Conservation (phyloP, 2,113 vertebrate genomes). For the Lamprologus sp. region DNA sequence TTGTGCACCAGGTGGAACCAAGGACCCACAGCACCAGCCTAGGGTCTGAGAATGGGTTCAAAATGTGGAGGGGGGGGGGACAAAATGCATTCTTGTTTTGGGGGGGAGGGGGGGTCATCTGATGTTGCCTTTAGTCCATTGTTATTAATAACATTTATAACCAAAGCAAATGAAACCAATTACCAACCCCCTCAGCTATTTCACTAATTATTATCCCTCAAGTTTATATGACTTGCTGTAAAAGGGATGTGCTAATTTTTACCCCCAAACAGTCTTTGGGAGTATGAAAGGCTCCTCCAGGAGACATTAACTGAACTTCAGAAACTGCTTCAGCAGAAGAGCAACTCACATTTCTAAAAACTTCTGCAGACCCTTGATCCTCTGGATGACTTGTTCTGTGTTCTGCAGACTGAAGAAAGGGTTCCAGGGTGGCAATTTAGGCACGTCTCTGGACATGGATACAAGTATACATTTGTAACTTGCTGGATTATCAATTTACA, state of each 20-base stretch:
- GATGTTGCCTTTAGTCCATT: neutral
- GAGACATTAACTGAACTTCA: neutral
- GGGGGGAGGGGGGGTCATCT: neutral
- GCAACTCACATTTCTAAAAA: slow-evolving; percentile 86
- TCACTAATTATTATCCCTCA: neutral
- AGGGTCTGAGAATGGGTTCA: neutral
- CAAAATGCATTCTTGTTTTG: neutral
- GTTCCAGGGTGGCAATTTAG: slow-evolving; percentile 85
- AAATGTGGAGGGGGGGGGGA: neutral
- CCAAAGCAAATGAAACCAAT: neutral
- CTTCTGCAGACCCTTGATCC: slow-evolving; percentile 82
- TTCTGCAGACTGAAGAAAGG: slow-evolving; percentile 88
- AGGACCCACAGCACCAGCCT: neutral
- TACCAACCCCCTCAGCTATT: neutral
- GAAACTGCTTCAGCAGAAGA: neutral
- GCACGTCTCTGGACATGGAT: slow-evolving; percentile 68
- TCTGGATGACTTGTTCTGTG: slow-evolving; percentile 76
- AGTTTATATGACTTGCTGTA: neutral
- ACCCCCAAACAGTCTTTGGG: neutral
- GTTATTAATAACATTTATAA: neutral
- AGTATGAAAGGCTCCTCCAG: neutral
- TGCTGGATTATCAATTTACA: neutral
- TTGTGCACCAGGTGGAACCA: neutral
- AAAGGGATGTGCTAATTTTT: neutral
- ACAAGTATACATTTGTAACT: neutral